Base-by-base conservation (phyloP, 2,888 invertebrate species). In the Spatulosminthurus flaviceps region DNA sequence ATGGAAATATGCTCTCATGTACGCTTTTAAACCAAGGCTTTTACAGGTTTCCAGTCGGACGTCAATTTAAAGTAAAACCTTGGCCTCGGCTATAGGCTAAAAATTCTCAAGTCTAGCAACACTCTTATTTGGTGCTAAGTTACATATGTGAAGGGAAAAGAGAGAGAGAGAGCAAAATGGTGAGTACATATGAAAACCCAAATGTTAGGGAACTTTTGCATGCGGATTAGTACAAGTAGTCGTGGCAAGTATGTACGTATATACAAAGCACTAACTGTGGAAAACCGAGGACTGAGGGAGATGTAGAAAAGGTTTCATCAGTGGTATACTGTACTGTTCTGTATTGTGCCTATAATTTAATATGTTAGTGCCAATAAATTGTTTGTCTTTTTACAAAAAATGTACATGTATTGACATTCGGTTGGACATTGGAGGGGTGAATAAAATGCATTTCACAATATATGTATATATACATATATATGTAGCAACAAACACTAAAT, bases 401-500 rank as follows among this genome's bases (percentile, higher is more conserved):
- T 51, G 51, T n/a, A 51, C 51, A 51, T 51, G 16, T 19, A 51
- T 51, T 51, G 51, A 51, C 51, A 51, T 51, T 51, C 51, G 51
- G 51, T 51, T 51, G 51, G 51, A 51, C 7, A 19, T 13, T 1
- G 16, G 51, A 51, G 51, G 51, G 51, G 51, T 51, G 51, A 51
- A 51, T 51, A 13, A 51, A 51, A 51, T 51, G 16, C 51, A 51
- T 51, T 51, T 51, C n/a, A 51, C 51, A 2, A 64, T n/a, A 64
- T 64, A 24, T 21, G 24, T 66, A 28, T 66, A 66, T 16, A 16
- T 28, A 66, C 26, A 26, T 19, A 26, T 69, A 51, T 42, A 71
- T 42, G 43, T 24, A n/a, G n/a, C n/a, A n/a, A n/a, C n/a, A 43
- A 21, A 70, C 71, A 72, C 24, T 72, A 72, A 72, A 72, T 43